These are phyloP conservation scores for Syngnathus acus DNA, from an alignment of 2,797 vertebrate species.

Conservation along the genomic window DNA sequence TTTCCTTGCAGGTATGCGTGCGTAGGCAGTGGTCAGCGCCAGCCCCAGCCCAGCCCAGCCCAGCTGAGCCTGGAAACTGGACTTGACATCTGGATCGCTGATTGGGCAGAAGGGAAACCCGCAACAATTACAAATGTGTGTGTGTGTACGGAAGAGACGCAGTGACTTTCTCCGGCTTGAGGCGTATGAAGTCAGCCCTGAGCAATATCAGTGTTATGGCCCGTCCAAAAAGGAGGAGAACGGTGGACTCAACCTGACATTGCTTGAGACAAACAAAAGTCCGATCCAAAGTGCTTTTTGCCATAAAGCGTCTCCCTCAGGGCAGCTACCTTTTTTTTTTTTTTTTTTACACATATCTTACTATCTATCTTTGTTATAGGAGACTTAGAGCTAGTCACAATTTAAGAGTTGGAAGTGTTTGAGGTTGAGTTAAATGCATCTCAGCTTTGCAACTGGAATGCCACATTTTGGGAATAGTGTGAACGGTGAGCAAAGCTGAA, in stretches of 20 bases:
- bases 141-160: conserved; percentile 14
- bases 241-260: conserved; percentile 38
- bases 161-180: conserved; percentile 34
- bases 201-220: conserved; percentile 59
- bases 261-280: conserved; percentile 33
- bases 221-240: conserved; percentile 24
- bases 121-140: conserved; percentile 7
- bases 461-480: conserved; percentile 26
- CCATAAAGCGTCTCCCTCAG: conserved; percentile 51
- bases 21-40: conserved; percentile 22
- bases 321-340: conserved; percentile 43
- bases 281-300: conserved; percentile 65
- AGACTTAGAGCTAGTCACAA: conserved; percentile 33
- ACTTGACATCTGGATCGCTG: conserved; percentile 20
- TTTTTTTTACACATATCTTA: background rate
- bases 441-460: conserved; percentile 55
- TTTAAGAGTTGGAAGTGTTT: conserved; percentile 33
- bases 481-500: conserved; percentile 3
- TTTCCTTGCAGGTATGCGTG: conserved; percentile 48
- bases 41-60: background rate
- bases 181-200: conserved; percentile 46
- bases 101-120: conserved; percentile 34
- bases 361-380: conserved; percentile 4
- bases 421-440: conserved; percentile 65
- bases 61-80: conserved; percentile 9